phyloP scores from a whole-genome alignment of 2,888 invertebrate genomes.

The Ectemnius lituratus region DNA sequence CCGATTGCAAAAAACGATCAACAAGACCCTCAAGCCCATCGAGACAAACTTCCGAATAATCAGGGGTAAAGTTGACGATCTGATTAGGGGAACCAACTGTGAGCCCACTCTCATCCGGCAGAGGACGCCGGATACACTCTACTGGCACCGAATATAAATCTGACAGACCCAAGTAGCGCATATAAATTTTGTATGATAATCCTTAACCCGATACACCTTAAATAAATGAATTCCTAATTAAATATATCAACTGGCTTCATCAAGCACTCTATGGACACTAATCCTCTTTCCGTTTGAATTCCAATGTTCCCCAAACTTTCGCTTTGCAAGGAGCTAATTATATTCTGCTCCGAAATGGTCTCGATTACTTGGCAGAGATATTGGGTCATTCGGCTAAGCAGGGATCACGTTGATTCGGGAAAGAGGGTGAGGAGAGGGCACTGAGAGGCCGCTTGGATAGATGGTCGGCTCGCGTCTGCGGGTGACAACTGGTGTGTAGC shows the following conservation, averaged over 20 bases:
- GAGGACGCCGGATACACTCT: slow-evolving; percentile 59
- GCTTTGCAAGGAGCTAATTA: not conserved
- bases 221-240: no score
- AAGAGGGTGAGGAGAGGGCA: slow-evolving; percentile 5
- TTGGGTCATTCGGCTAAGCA: slow-evolving; percentile 27
- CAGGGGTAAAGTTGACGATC: slow-evolving; percentile 70
- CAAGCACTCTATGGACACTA: no score
- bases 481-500: slow-evolving; percentile 74
- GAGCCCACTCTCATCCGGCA: slow-evolving; percentile 55
- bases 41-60: slow-evolving; percentile 74
- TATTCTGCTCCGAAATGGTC: not conserved
- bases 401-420: slow-evolving; percentile 6
- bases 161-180: slow-evolving; percentile 7
- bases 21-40: slow-evolving; percentile 65
- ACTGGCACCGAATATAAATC: slow-evolving; percentile 67
- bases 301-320: no score
- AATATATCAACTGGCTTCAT: no score
- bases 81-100: slow-evolving; percentile 73
- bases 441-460: slow-evolving; percentile 16
- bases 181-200: slow-evolving; percentile 6
- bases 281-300: no score
- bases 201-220: not conserved
- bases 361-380: slow-evolving; percentile 17
- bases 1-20: slow-evolving; percentile 75
- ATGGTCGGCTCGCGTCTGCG: slow-evolving; percentile 56